Base-by-base conservation (phyloP, 2,888 invertebrate genomes). In the Hypomecis atomaria region DNA sequence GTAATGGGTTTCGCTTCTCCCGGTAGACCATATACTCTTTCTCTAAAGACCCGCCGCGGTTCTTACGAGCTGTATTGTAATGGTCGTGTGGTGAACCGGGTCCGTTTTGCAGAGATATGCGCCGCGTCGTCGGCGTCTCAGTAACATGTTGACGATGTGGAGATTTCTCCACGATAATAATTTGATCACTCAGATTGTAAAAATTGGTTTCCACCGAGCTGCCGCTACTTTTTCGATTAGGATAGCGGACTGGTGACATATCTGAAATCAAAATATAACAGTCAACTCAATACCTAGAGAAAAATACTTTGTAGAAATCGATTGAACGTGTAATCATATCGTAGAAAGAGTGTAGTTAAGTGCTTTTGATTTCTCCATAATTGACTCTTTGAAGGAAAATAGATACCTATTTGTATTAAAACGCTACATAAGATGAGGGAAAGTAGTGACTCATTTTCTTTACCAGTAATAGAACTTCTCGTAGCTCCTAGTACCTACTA, bases 1-100 rank as follows among this genome's bases (percentile, higher is more conserved):
- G 90, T 66, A 96, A 90, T 48, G 96, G 96, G 80, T 95, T 95
- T 62, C 95, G 92, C 80, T 94, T 95, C 85, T 96, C 96, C 72
- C 94, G 87, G 68, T 91, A 92, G 13, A 94, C 93, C 71, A 93
- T 93, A 73, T 93, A 94, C 71, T 94, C 94, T 82, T 94, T 94
- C 73, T 94, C 94, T 70, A 93, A 84, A 71, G 93, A 90, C 69
- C 90, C 89, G 58, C 91, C 89, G 75, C 92, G 89, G 80, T 87
- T 86, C 83, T 90, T 90, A 63, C 90, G 90, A 67, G 92, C 88
- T 65, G 92, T 85, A 72, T 88, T 90, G 77, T 93, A 92, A 72
- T 87, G 89, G 75, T 94, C 94, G 66, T 91, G 92, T 52, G 90
- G 89, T 75, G 89, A 88, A 61, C 81, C 81, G 60, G 86, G 82